A percentile compares a stretch with the other conserved stretches of the same genome.
Evolutionary conservation across 2,797 vertebrate species (phyloP).

Genomic region (Florisuga fusca): DNA sequence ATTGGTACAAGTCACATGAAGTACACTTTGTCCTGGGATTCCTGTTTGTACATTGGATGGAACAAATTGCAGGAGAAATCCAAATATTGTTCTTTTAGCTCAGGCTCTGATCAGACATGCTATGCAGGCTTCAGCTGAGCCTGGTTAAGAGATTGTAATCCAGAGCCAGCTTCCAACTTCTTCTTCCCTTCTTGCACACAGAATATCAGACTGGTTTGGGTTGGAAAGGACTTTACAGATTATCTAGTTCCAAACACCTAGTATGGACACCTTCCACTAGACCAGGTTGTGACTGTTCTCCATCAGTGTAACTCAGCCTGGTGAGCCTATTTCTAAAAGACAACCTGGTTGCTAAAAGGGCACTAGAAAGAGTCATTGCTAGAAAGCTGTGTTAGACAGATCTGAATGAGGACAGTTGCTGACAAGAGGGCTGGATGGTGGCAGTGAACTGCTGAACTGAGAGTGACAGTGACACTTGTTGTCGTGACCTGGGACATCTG

Average conservation of each 20-base stretch:
- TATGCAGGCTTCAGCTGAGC: not conserved
- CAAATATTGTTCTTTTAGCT: conserved; percentile 51
- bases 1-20: not conserved
- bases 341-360: not conserved
- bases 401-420: not conserved
- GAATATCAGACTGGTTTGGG: no score
- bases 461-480: not conserved
- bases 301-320: not conserved
- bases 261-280: no score
- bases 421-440: accelerated
- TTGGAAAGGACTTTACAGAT: no score
- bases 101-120: not conserved
- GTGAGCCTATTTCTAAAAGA: accelerated
- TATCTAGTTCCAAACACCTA: no score
- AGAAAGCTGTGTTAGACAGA: not conserved
- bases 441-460: not conserved
- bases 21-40: conserved; percentile 22
- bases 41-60: not conserved
- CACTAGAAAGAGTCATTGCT: not conserved
- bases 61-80: conserved; percentile 62
- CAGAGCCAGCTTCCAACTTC: not conserved
- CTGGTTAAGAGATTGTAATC: not conserved
- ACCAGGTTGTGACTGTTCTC: not conserved
- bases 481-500: not conserved
- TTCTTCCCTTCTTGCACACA: not conserved